Evolutionary conservation across 2,888 invertebrate species (phyloP), one percentile per base, ranked within the genome.

Genomic region (Meteorus cinctellus): DNA sequence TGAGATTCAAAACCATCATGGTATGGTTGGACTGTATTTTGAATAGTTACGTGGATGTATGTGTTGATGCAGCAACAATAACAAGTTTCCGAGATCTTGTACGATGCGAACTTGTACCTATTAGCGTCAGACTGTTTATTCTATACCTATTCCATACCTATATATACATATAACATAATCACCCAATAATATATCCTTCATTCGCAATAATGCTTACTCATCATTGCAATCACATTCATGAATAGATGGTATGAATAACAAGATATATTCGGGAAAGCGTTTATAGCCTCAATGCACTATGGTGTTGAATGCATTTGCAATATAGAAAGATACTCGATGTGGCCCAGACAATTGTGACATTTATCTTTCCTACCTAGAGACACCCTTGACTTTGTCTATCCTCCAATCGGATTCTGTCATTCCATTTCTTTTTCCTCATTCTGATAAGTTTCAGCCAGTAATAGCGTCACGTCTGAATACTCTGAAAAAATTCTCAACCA

Each of bases 31-130:
- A 84, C 82, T 78, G 82, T 85, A 4, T n/a, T 48, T n/a, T 3
- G 16, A n/a, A n/a, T 86, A 86, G 86, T 87, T 87, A 85, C 82
- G 81, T 73, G 82, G 84, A 81, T 83, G 82, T 82, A 83, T 85
- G 83, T 41, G 31, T 41, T 45, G 31, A 62, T 62, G 48, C 24
- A 41, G 24, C 31, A 31, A 1, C 14, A 34, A 59, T 68, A 51
- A 24, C 48, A n/a, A 48, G 4, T 48, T 48, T 48, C 48, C 16
- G 4, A 48, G 16, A 48, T 48, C n/a, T 48, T 48, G n/a, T 48
- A 48, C 48, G 16, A 48, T 48, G 16, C 48, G 4, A 48, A 48
- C 16, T 48, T n/a, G 48, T 48, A 48, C n/a, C 3, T n/a, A 34
- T 34, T 34, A 34, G 5, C 34, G 34, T n/a, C n/a, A 48, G 48